Conservation (phyloP, 2,888 invertebrate genomes). For the Acleris holmiana region DNA sequence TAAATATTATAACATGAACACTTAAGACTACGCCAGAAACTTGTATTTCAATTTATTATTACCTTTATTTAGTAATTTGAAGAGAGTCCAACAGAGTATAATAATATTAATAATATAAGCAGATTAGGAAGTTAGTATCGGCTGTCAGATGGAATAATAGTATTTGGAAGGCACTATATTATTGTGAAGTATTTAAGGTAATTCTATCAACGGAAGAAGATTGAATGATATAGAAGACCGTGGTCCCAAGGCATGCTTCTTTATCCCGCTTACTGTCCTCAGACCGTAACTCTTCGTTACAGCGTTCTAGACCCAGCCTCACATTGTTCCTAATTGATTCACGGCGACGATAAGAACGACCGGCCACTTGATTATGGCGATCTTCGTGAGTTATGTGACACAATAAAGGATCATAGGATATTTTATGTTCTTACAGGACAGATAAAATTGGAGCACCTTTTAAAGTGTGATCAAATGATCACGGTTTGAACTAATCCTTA, state of each 20-base stretch:
- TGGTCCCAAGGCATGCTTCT: constrained; percentile 9
- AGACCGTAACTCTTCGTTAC: constrained; percentile 40
- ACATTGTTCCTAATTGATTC: constrained; percentile 61
- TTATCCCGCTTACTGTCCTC: constrained; percentile 17
- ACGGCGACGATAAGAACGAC: constrained; percentile 56
- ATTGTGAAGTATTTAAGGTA: no score
- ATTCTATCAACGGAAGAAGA: neutral
- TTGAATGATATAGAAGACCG: neutral
- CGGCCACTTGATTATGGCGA: constrained; percentile 24
- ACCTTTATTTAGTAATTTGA: no score
- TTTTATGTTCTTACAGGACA: constrained; percentile 15
- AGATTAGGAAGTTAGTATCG: no score
- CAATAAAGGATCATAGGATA: constrained; percentile 13
- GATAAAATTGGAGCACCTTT: constrained; percentile 17
- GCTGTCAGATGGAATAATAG: no score
- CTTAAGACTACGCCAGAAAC: no score
- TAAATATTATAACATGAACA: neutral
- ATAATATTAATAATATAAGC: no score
- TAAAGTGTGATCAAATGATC: constrained; percentile 18
- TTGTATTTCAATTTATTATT: no score
- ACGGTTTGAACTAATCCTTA: neutral
- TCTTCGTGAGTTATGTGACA: constrained; percentile 19
- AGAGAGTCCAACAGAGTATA: no score
- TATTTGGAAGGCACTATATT: no score
- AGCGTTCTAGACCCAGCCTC: constrained; percentile 20